Conservation (phyloP, 2,888 invertebrate species). For the Aricia artaxerxes region DNA sequence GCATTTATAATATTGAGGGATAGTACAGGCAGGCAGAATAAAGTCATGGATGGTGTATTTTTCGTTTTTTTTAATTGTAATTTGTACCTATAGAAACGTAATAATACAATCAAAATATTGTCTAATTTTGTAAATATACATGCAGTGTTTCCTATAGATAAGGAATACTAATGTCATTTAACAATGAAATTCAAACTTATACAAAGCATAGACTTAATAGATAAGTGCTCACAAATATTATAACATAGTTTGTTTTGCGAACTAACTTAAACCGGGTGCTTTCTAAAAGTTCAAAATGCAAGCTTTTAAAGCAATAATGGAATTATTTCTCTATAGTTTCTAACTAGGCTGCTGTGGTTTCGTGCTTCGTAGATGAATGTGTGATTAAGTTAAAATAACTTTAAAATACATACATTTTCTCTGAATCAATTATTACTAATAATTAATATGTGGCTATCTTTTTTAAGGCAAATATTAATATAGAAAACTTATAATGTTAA, state of each 20-base stretch:
- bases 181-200: background rate
- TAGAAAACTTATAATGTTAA: too few relatives aligned
- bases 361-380: background rate
- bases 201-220: background rate
- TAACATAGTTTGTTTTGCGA: conserved; percentile 23
- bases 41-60: too few relatives aligned
- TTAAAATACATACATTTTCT: background rate
- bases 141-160: background rate
- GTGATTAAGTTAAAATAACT: background rate
- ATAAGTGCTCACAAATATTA: conserved; percentile 8
- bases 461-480: too few relatives aligned
- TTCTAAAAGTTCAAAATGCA: conserved; percentile 25
- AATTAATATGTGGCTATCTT: too few relatives aligned
- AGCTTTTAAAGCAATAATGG: conserved; percentile 19
- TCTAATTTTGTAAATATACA: background rate
- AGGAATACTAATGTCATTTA: background rate
- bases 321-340: conserved; percentile 15
- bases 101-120: too few relatives aligned
- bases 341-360: background rate
- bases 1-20: too few relatives aligned
- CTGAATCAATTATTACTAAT: too few relatives aligned
- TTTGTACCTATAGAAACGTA: too few relatives aligned
- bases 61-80: too few relatives aligned
- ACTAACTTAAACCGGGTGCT: conserved; percentile 13
- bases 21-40: too few relatives aligned